Base-by-base conservation (phyloP, 1,140 invertebrate genomes). In the Procambarus clarkii region DNA sequence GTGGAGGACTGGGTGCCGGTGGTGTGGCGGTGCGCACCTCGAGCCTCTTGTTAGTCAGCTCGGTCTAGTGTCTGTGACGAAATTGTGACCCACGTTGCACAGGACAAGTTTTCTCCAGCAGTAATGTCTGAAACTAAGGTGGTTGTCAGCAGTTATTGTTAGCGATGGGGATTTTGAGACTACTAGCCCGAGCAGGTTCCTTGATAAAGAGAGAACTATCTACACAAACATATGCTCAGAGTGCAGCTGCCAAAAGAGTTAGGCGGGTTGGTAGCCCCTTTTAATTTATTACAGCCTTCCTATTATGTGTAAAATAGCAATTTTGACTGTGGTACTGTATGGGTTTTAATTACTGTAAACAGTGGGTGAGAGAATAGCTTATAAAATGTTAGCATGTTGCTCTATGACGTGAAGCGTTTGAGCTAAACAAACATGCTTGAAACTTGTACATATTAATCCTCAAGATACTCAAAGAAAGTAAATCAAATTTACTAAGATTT, bases 81-180 rank as follows among this genome's bases (percentile, higher is more conserved):
- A 74, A 74, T 34, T 34, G 69, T 34, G n/a, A 74, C 7, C 69
- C 69, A 74, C 69, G 69, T 74, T 74, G 34, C 24, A 8, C 15
- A 24, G n/a, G n/a, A 69, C 64, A n/a, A 34, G 69, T 74, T 34
- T 34, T 7, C 24, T 8, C 24, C 69, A 11, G 69, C 24, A n/a
- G n/a, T 74, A 34, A 74, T 74, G 69, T 74, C 69, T 34, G n/a
- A 74, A 74, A 34, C n/a, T 74, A 74, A 74, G 69, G 69, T 74
- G 69, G 69, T 74, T 74, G 69, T 74, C n/a, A 21, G 69, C 69
- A 11, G 11, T 74, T 24, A 7, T 74, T 74, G n/a, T 74, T 34
- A 74, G 69, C 69, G n/a, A 74, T 74, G 69, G 69, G 69, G 11
- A 11, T 74, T 3, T 24, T 74, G 69, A 74, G 69, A 74, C 69